Evolutionary conservation across 2,888 invertebrate species (phyloP).

Genomic region (Buathra laborator): DNA sequence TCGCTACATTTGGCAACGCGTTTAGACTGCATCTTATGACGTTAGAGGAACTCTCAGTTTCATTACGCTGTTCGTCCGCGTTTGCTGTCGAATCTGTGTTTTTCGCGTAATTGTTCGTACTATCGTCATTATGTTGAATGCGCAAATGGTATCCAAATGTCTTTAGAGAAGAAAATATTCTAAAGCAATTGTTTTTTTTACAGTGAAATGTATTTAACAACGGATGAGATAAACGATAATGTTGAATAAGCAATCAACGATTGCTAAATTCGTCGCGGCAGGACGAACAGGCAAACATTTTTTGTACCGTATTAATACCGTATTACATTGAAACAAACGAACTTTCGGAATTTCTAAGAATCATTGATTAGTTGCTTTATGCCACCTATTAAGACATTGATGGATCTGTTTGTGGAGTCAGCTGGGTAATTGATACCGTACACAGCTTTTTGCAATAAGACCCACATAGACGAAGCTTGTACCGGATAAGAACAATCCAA

Average conservation of each 20-base stretch:
- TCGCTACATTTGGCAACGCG: not conserved
- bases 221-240: conserved; percentile 33
- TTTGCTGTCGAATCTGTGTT: not conserved
- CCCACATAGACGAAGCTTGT: conserved; percentile 36
- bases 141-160: conserved; percentile 9
- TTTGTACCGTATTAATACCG: not conserved
- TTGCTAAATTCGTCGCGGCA: not conserved
- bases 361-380: not conserved
- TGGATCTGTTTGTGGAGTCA: conserved; percentile 9
- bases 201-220: conserved; percentile 15
- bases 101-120: not conserved
- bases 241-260: not conserved
- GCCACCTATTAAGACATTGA: conserved; percentile 26
- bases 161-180: conserved; percentile 2
- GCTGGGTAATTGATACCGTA: conserved; percentile 7
- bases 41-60: conserved; percentile 14
- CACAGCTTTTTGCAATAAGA: conserved; percentile 27
- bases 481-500: conserved; percentile 29
- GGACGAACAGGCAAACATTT: conserved; percentile 1
- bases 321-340: not conserved
- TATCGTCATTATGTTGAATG: not conserved
- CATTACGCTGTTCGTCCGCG: not conserved
- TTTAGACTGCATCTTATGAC: not conserved
- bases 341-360: not conserved
- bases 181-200: conserved; percentile 2